Conservation (phyloP, 1,140 invertebrate genomes). For the Hyphantria cunea region DNA sequence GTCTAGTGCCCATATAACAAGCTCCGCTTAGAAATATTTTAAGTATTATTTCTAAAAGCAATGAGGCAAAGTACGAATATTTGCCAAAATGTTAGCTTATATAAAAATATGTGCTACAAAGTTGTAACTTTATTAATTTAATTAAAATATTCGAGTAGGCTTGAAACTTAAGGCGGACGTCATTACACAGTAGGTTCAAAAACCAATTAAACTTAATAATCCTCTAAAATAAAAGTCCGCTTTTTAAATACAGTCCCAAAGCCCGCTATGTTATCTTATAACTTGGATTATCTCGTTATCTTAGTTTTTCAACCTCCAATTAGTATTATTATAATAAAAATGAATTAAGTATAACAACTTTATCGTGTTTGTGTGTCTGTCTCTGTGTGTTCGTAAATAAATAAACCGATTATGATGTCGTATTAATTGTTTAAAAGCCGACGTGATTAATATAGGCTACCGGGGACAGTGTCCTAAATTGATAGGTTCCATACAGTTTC, state of each 20-base stretch:
- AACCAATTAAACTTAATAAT: constrained; percentile 79
- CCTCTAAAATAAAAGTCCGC: constrained; percentile 59
- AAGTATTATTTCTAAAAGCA: constrained; percentile 9
- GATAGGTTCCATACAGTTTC: no score
- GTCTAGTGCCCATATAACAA: no score
- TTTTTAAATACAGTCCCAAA: constrained; percentile 58
- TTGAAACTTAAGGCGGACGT: constrained; percentile 39
- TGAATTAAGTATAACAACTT: no score
- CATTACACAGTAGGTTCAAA: constrained; percentile 54
- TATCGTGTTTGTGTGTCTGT: not conserved
- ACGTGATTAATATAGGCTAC: no score
- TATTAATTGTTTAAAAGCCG: no score
- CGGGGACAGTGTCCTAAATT: no score
- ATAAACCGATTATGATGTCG: no score
- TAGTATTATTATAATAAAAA: not conserved
- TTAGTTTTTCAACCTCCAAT: not conserved
- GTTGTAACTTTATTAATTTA: constrained; percentile 34
- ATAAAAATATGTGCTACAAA: constrained; percentile 25
- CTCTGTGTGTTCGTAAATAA: no score
- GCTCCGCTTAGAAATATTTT: no score
- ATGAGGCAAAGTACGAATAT: constrained; percentile 21
- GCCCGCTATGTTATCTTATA: constrained; percentile 40
- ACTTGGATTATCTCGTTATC: not conserved
- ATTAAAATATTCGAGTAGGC: constrained; percentile 48
- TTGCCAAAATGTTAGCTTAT: constrained; percentile 13